Evolutionary conservation across 2,797 vertebrate genomes (phyloP), one percentile per base, ranked within the genome.

Genomic region (Dicrostonyx torquatus): DNA sequence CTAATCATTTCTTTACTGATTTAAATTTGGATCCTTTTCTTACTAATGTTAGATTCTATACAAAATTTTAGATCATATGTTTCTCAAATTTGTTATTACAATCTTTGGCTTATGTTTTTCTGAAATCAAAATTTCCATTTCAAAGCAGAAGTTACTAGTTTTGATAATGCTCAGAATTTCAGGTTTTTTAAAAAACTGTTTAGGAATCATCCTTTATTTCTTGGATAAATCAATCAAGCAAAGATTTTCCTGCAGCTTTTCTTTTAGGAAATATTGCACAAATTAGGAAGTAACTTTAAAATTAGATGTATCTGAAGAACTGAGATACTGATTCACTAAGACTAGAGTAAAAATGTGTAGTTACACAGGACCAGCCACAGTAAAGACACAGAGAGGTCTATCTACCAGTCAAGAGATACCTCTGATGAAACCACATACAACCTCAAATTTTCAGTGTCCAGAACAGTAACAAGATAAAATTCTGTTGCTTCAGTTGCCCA

Each of bases 1-100:
- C 3, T 82, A 85, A 24, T 72, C 10, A 2, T 50, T 17, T 64
- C 34, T 48, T 66, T 60, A 9, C 34, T 1, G 5, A 48, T 58
- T 94, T 43, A 85, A 85, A 78, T 43, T 72, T 55, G 87, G 9
- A 70, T 73, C 43, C 17, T 84, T 77, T 84, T 79, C 53, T 92
- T 87, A 53, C 37, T 48, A 58, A 37, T 77, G 31, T n/a, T 58
- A 84, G 3, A 40, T n/a, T 72, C 26, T 66, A 37, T 50, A 20
- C 4, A 53, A 64, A 40, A 26, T 31, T 20, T 66, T 48, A 84
- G 64, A n/a, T 84, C 37, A 37, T 31, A 6, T 78, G 6, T 53
- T 77, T n/a, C 84, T 84, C 5, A 53, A 90, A 90, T 82, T 70
- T 70, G 53, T 85, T 87, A 55, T 83, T 92, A 43, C 2, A 70